A percentile compares a stretch with the other conserved stretches of the same genome.
These are phyloP conservation scores for Ricordea florida DNA, from an alignment of 92 coral and sea anemone species.

Conservation along the genomic window DNA sequence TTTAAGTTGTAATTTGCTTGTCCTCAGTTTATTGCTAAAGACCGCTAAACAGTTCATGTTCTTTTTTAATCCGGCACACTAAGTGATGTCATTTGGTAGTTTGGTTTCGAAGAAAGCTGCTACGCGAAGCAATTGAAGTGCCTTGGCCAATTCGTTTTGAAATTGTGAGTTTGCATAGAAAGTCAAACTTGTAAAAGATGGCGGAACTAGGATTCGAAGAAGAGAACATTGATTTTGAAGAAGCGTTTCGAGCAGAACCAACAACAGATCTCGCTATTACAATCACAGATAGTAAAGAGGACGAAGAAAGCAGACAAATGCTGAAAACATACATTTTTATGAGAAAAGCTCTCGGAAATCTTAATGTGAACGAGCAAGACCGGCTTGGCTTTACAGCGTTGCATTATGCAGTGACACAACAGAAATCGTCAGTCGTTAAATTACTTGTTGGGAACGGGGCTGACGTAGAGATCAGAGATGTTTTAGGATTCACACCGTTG, in stretches of 20 bases:
- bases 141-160: too few relatives aligned
- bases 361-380: slow-evolving; percentile 40
- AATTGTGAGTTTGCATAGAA: too few relatives aligned
- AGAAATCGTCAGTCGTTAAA: slow-evolving; percentile 17
- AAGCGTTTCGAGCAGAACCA: slow-evolving; percentile 17
- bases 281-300: slow-evolving; percentile 19
- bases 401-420: slow-evolving; percentile 44
- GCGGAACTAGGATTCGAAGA: background rate
- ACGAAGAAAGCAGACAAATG: background rate
- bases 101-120: too few relatives aligned
- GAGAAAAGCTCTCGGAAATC: slow-evolving; percentile 20
- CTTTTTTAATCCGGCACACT: too few relatives aligned
- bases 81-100: too few relatives aligned
- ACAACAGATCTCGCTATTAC: slow-evolving; percentile 24
- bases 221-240: background rate
- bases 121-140: too few relatives aligned
- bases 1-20: too few relatives aligned
- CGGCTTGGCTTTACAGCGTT: slow-evolving; percentile 34
- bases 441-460: slow-evolving; percentile 30
- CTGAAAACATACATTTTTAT: slow-evolving; percentile 10
- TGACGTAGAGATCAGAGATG: slow-evolving; percentile 28
- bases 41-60: too few relatives aligned
- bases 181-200: background rate
- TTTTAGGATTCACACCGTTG: slow-evolving; percentile 58
- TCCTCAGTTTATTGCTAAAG: too few relatives aligned